phyloP scores from a whole-genome alignment of 2,113 vertebrate genomes.

The Ophthalmotilapia sp. region DNA sequence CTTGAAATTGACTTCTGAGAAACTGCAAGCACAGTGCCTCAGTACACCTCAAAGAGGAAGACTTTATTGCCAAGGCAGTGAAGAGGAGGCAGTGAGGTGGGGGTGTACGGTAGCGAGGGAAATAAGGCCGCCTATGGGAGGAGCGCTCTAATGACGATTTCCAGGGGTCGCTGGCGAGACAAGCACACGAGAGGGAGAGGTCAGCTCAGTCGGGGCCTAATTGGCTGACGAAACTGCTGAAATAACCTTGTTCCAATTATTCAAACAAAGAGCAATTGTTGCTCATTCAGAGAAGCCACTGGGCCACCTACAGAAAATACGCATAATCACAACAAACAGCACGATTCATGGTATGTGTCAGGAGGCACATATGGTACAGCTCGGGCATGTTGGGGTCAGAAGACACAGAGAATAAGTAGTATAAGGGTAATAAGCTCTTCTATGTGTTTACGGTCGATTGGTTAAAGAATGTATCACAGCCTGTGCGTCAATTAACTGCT shows the following conservation, averaged over 20 bases:
- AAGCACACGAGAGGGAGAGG: constrained; percentile 2
- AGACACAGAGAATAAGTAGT: not conserved
- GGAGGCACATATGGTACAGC: not conserved
- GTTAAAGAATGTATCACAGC: not conserved
- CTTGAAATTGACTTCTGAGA: not conserved
- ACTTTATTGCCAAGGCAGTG: not conserved
- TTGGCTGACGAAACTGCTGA: constrained; percentile 51
- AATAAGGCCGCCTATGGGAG: not conserved
- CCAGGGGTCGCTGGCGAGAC: constrained; percentile 9
- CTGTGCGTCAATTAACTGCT: not conserved
- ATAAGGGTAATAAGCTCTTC: not conserved
- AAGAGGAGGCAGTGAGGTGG: not conserved
- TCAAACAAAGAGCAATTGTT: constrained; percentile 53
- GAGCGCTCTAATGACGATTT: constrained; percentile 17
- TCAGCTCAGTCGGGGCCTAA: constrained; percentile 36
- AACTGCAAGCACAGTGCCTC: not conserved
- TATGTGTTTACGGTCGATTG: constrained; percentile 13
- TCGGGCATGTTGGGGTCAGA: not conserved
- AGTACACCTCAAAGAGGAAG: not conserved
- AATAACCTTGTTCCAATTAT: constrained; percentile 64
- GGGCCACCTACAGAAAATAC: constrained; percentile 15
- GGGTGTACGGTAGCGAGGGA: not conserved
- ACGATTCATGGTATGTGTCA: constrained; percentile 14
- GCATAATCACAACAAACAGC: constrained; percentile 42
- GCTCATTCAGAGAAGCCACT: constrained; percentile 18